phyloP scores from a whole-genome alignment of 2,888 invertebrate species.

The Pemphredon lugubris region DNA sequence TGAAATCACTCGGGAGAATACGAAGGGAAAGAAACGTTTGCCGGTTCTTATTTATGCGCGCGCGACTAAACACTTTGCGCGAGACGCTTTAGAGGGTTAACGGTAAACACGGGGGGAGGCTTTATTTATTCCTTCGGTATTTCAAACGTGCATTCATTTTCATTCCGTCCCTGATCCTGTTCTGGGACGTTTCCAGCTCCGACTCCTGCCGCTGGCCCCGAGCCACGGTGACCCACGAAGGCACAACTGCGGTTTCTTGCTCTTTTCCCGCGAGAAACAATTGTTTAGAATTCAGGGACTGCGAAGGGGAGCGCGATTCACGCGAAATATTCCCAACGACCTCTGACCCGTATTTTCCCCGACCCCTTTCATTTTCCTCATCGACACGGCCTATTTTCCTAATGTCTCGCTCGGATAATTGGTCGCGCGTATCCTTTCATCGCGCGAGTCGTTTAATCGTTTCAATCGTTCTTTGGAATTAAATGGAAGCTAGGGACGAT shows the following conservation, averaged over 20 bases:
- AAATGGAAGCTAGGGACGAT: too few relatives aligned
- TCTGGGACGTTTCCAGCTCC: conserved; percentile 56
- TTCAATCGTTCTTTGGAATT: too few relatives aligned
- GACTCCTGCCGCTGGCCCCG: conserved; percentile 50
- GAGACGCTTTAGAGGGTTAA: conserved; percentile 3
- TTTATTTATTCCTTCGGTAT: conserved; percentile 44
- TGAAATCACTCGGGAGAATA: neutral
- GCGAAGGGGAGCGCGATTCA: conserved; percentile 12
- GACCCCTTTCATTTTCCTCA: too few relatives aligned
- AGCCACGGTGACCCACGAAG: conserved; percentile 53
- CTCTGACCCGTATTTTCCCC: too few relatives aligned
- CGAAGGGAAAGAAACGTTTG: conserved; percentile 18
- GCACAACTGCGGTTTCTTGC: conserved; percentile 57
- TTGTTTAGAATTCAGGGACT: conserved; percentile 37
- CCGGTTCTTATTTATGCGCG: neutral
- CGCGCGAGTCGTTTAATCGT: too few relatives aligned
- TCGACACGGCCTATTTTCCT: too few relatives aligned
- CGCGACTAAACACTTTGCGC: neutral
- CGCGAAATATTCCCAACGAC: conserved; percentile 46
- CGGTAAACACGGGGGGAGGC: conserved; percentile 39
- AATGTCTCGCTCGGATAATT: too few relatives aligned
- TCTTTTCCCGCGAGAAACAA: conserved; percentile 54
- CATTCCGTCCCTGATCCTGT: conserved; percentile 45
- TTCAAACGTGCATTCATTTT: conserved; percentile 49
- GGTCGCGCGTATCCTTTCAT: too few relatives aligned